phyloP scores from a whole-genome alignment of 1,140 invertebrate species.

The Contarinia nasturtii region DNA sequence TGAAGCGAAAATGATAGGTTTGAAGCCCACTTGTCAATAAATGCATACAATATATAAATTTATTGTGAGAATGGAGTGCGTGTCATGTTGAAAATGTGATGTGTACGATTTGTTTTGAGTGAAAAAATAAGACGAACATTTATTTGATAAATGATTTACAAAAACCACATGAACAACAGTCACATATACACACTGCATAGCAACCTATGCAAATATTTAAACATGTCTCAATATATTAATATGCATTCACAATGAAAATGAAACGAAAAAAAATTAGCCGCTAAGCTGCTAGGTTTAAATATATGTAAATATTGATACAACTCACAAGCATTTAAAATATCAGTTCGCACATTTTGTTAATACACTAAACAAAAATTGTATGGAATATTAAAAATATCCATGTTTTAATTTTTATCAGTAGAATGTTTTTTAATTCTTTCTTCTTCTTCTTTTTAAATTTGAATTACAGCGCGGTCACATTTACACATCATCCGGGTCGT shows the following conservation, averaged over 20 bases:
- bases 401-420: not conserved
- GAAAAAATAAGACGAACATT: not conserved
- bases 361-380: no score
- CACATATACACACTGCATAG: not conserved
- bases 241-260: not conserved
- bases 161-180: not conserved
- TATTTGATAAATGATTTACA: not conserved
- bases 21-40: no score
- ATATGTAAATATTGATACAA: not conserved
- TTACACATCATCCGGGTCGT: slow-evolving; percentile 36
- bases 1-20: no score
- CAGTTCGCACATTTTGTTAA: not conserved
- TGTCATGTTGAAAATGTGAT: no score
- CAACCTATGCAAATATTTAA: not conserved
- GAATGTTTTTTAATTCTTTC: not conserved
- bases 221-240: not conserved
- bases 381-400: not conserved
- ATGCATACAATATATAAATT: no score
- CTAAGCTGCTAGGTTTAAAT: no score
- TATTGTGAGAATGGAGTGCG: no score
- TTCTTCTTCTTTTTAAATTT: slow-evolving; percentile 8
- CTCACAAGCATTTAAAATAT: not conserved
- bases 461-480: slow-evolving; percentile 44
- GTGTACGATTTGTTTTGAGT: not conserved
- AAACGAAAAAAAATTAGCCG: not conserved